Base-by-base conservation (phyloP, 1,140 invertebrate genomes). In the Metopolophium dirhodum region DNA sequence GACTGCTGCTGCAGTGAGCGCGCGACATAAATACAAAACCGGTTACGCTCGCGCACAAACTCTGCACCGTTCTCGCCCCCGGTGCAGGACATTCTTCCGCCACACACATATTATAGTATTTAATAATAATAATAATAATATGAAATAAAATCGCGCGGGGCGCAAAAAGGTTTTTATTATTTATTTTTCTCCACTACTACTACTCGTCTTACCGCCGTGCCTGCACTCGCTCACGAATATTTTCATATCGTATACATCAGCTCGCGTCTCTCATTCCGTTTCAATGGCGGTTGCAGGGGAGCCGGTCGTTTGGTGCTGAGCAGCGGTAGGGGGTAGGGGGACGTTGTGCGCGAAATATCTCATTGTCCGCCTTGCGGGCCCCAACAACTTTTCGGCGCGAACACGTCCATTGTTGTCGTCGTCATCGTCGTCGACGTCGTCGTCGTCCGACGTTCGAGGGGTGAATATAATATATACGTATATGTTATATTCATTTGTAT, bases 371-470 rank as follows among this genome's bases (percentile, higher is more conserved):
- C 47, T 77, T 47, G 68, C 91, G 68, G 68, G 54, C 91, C 91
- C 91, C 91, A 51, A 85, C 91, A 92, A 83, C 91, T 92, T 92
- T 92, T 92, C 77, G 68, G 90, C 61, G 90, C 90, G 90, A 91
- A 91, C 87, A 54, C 90, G 90, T 91, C 90, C n/a, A 91, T 91
- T 91, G 90, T 91, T 91, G 30, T 47, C 4, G 61, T 77, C 2
- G 26, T 61, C 57, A 9, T 30, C 57, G 57, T 61, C 9, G 57
- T 30, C 26, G 57, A 4, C 26, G 57, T 61, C 54, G 23, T 57
- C 54, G 54, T 57, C 54, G 54, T 54, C 22, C 26, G 22, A 30
- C 90, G 37, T n/a, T 30, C 90, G 90, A 91, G 90, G 61, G 41
- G 90, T 23, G 61, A 47, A 77, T 77, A 47, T 45, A 77, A 47